These are phyloP conservation scores for Lycia hirtaria DNA, from an alignment of 2,888 invertebrate species.

Conservation along the genomic window DNA sequence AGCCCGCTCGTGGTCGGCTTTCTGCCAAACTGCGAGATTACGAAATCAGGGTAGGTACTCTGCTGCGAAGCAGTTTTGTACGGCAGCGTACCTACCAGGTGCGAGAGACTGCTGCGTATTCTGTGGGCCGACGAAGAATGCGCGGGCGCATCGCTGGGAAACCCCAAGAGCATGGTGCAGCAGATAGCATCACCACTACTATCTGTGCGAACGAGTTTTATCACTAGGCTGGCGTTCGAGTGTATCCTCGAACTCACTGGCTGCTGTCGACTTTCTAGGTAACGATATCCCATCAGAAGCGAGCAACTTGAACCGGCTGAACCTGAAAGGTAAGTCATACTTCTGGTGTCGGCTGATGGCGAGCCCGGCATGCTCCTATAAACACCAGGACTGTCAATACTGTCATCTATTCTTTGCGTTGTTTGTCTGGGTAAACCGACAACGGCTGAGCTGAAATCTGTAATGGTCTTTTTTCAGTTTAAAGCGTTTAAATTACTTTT, in stretches of 20 bases:
- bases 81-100: constrained; percentile 8
- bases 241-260: not conserved
- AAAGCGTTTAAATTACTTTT: no score
- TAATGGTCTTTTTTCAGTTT: no score
- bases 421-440: no score
- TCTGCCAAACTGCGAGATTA: constrained; percentile 21
- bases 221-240: not conserved
- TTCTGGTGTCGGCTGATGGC: no score
- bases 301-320: no score
- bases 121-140: constrained; percentile 23
- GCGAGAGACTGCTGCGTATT: constrained; percentile 3
- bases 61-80: not conserved
- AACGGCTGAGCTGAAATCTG: no score
- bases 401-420: no score
- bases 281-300: no score
- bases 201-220: not conserved
- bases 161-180: constrained; percentile 16
- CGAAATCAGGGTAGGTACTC: no score
- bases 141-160: constrained; percentile 26
- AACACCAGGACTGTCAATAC: no score
- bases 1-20: constrained; percentile 10
- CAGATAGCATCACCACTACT: constrained; percentile 16
- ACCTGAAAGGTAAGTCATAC: no score
- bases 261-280: not conserved
- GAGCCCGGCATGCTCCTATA: no score